These are phyloP conservation scores for Poeciliopsis paucimaculata DNA, from an alignment of 2,797 vertebrate species.

Conservation along the genomic window DNA sequence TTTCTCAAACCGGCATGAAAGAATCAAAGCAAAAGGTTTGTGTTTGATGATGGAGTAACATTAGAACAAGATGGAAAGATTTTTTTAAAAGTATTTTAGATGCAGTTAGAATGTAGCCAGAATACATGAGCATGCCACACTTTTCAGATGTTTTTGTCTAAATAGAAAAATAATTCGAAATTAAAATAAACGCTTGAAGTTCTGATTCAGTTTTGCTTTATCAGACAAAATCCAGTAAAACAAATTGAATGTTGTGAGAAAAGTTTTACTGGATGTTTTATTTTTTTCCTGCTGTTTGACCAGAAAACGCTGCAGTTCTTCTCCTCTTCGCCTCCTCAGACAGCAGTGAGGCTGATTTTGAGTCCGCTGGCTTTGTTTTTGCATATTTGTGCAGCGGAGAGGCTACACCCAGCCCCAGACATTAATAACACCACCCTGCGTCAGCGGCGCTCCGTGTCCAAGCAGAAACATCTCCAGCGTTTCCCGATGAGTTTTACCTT, in stretches of 20 bases:
- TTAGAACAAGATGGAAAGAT: too few species aligned
- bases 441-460: conserved; percentile 41
- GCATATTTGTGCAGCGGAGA: conserved; percentile 67
- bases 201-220: not conserved
- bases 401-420: conserved; percentile 70
- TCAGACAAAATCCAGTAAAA: not conserved
- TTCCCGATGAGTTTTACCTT: not conserved
- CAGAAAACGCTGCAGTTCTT: not conserved
- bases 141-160: not conserved
- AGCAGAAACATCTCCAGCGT: not conserved
- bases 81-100: too few species aligned
- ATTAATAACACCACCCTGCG: conserved; percentile 56
- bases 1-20: too few species aligned
- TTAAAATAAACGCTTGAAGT: not conserved
- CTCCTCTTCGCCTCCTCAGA: conserved; percentile 11
- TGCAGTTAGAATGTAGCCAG: too few species aligned
- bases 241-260: not conserved
- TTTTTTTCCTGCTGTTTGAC: not conserved
- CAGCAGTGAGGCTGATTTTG: conserved; percentile 49
- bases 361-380: conserved; percentile 67
- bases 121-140: not conserved
- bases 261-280: not conserved
- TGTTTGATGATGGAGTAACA: too few species aligned
- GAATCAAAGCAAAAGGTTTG: too few species aligned
- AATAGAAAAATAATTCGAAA: not conserved